Evolutionary conservation across 2,113 vertebrate species (phyloP), one percentile per base, ranked within the genome.

Genomic region (Apeltes quadracus): DNA sequence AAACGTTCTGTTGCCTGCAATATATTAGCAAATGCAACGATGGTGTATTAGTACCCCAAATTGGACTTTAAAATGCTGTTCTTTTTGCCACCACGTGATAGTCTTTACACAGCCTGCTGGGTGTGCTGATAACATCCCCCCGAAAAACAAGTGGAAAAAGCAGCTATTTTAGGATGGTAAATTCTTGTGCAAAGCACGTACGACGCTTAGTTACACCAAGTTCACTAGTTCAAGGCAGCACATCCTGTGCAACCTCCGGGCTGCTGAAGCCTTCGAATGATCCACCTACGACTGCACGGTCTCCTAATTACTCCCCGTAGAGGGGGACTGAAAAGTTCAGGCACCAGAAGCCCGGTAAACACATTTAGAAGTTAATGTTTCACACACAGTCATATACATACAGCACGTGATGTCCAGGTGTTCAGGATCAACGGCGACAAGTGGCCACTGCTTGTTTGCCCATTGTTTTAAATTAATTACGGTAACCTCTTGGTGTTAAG

Each of bases 381-480:
- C 41, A 5, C 41, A 5, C 41, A 43, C 41, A 43, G 4, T 15
- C 39, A 14, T 4, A 43, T 4, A 2, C 39, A 7, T 44, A 44
- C 43, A 18, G 41, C 41, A 15, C 4, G 14, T 43, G 41, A 15
- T 44, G 43, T 44, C 13, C 14, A 6, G 41, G 14, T 4, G 3
- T 43, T 41, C 39, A 41, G 12, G 15, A 41, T 14, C 2, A 14
- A 3, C 12, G 39, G 12, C 39, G 12, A 41, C 39, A 14, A 14
- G 39, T 14, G 39, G 39, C 13, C 39, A n/a, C 39, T 13, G 39
- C 16, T 25, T 53, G 50, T 53, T 54, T 54, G 25, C 14, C 27
- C 25, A 29, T 72, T 53, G 14, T 18, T 65, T 57, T 32, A 69
- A 18, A n/a, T 44, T 53, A 14, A 51, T 77, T n/a, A 69, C 5